These are phyloP conservation scores for Aviceda leuphotes DNA, from an alignment of 2,797 vertebrate genomes.

Conservation along the genomic window DNA sequence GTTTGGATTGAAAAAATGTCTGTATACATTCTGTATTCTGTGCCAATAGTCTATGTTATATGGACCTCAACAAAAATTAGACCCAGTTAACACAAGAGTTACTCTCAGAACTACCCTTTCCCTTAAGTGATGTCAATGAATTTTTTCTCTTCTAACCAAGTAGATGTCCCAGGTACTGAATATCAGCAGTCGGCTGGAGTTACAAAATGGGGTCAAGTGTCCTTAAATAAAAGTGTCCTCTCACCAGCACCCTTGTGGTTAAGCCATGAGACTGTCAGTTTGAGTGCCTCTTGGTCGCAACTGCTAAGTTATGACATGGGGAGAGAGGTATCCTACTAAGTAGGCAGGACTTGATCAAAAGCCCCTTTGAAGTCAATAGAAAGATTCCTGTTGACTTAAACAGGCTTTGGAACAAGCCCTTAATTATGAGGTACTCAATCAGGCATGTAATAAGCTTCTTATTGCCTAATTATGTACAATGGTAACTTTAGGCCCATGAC, in stretches of 20 bases:
- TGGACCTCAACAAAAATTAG: neutral
- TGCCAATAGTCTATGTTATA: neutral
- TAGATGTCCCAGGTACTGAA: neutral
- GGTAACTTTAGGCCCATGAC: constrained; percentile 26
- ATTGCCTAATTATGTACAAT: constrained; percentile 18
- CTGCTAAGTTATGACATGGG: neutral
- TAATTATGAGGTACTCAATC: constrained; percentile 18
- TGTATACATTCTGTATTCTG: neutral
- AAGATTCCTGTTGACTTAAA: constrained; percentile 54
- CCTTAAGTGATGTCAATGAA: neutral
- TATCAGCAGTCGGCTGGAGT: neutral
- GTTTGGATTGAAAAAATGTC: neutral
- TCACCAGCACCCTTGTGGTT: neutral
- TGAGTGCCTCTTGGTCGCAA: neutral
- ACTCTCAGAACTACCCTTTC: neutral
- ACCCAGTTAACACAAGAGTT: neutral
- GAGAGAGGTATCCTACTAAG: neutral
- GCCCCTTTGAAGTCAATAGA: constrained; percentile 41
- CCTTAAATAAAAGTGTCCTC: neutral
- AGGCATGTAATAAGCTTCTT: constrained; percentile 15
- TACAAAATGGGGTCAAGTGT: neutral
- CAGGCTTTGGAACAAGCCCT: constrained; percentile 24
- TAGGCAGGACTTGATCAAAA: constrained; percentile 45
- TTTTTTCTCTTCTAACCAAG: neutral
- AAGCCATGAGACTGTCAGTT: neutral